Conservation (phyloP, 2,888 invertebrate species). For the Tinea semifulvella region DNA sequence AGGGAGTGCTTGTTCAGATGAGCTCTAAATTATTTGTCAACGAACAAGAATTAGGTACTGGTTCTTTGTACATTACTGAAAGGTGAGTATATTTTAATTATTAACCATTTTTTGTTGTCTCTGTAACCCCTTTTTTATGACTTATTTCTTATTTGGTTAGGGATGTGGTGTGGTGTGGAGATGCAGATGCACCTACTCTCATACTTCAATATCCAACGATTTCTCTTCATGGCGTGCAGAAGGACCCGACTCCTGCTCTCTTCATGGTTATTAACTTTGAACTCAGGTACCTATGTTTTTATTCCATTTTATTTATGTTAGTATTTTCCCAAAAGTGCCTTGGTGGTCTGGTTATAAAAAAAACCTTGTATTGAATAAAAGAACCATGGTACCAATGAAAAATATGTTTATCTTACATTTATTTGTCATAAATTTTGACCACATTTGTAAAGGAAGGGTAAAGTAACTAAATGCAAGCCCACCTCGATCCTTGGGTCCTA, state of each 20-base stretch:
- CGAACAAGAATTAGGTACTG: conserved; percentile 71
- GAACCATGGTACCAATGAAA: too few relatives aligned
- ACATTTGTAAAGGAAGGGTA: too few relatives aligned
- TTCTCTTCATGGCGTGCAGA: conserved; percentile 78
- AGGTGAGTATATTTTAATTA: conserved; percentile 51
- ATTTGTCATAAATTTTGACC: too few relatives aligned
- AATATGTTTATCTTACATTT: too few relatives aligned
- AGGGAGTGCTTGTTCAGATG: conserved; percentile 64
- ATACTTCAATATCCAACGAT: conserved; percentile 77
- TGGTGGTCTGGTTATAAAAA: too few relatives aligned
- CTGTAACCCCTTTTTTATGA: too few relatives aligned
- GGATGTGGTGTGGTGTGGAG: conserved; percentile 56
- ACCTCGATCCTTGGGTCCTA: too few relatives aligned
- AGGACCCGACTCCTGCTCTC: conserved; percentile 76
- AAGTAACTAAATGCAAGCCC: too few relatives aligned
- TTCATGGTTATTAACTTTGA: conserved; percentile 78
- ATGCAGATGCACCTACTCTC: conserved; percentile 53
- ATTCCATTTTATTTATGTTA: too few relatives aligned
- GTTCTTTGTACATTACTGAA: conserved; percentile 75
- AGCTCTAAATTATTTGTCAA: conserved; percentile 67
- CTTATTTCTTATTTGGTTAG: conserved; percentile 33
- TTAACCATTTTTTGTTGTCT: not conserved
- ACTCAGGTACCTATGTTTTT: conserved; percentile 58
- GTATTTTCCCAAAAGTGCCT: too few relatives aligned
- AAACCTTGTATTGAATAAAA: too few relatives aligned